Conservation (phyloP, 2,888 invertebrate species). For the Steinernema hermaphroditum region DNA sequence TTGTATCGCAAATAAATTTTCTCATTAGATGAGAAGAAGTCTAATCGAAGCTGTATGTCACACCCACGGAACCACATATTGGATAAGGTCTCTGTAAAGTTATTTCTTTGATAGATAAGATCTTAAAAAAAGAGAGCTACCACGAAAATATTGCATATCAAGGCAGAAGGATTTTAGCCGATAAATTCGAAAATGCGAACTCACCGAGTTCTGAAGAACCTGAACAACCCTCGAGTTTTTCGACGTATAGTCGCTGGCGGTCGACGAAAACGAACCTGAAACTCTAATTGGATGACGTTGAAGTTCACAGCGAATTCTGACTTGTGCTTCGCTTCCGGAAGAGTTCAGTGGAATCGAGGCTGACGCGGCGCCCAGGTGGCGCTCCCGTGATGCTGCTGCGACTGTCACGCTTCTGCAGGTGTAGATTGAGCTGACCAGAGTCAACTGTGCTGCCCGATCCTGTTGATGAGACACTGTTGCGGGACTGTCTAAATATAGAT, state of each 20-base stretch:
- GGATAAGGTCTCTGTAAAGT: too few relatives aligned
- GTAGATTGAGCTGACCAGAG: background rate
- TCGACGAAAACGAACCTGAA: background rate
- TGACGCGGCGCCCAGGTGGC: background rate
- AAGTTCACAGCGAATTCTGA: background rate
- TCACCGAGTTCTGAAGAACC: background rate
- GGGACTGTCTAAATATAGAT: background rate
- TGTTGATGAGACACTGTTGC: constrained; percentile 2
- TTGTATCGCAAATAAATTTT: too few relatives aligned
- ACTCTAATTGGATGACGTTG: too few relatives aligned
- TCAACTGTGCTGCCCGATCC: background rate
- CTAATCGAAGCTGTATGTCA: too few relatives aligned
- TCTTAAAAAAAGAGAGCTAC: too few relatives aligned
- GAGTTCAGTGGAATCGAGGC: background rate
- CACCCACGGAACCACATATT: too few relatives aligned
- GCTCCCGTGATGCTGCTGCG: background rate
- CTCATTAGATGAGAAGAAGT: too few relatives aligned
- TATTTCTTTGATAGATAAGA: too few relatives aligned
- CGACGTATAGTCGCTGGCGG: background rate
- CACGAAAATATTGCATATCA: too few relatives aligned
- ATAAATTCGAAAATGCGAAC: too few relatives aligned
- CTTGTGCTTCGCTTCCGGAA: constrained; percentile 12
- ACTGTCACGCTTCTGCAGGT: background rate
- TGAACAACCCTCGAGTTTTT: background rate
- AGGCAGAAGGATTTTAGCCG: too few relatives aligned